phyloP scores from a whole-genome alignment of 2,888 invertebrate species.

The Eupithecia abbreviata region DNA sequence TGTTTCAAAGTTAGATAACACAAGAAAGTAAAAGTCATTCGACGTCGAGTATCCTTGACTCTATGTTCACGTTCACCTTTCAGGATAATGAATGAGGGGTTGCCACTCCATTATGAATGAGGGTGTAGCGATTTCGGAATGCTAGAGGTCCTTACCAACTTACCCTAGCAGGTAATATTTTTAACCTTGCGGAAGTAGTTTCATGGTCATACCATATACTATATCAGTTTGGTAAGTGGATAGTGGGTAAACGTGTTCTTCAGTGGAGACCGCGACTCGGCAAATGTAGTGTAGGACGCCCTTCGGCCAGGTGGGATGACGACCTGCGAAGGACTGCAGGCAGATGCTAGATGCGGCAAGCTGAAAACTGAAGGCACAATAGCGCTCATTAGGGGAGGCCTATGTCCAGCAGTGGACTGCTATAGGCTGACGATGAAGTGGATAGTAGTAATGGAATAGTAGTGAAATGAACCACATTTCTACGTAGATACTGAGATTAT shows the following conservation, averaged over 20 bases:
- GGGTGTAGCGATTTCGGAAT: slow-evolving; percentile 5
- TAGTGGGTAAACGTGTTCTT: too few relatives aligned
- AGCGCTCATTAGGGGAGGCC: too few relatives aligned
- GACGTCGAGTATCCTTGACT: slow-evolving; percentile 17
- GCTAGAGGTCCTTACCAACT: not conserved
- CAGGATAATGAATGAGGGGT: slow-evolving; percentile 16
- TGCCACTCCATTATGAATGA: slow-evolving; percentile 17
- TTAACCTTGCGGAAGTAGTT: slow-evolving; percentile 10
- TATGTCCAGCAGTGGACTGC: too few relatives aligned
- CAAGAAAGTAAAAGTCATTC: slow-evolving; percentile 7
- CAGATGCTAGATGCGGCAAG: too few relatives aligned
- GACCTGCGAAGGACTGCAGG: too few relatives aligned
- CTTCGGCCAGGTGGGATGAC: too few relatives aligned
- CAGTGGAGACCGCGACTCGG: too few relatives aligned
- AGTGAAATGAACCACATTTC: not conserved
- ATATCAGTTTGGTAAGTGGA: not conserved
- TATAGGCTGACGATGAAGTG: too few relatives aligned
- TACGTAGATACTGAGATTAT: not conserved
- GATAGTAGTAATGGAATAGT: not conserved
- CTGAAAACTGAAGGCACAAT: too few relatives aligned
- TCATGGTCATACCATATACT: not conserved
- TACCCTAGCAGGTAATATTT: slow-evolving; percentile 1
- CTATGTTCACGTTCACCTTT: slow-evolving; percentile 13
- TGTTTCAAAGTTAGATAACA: not conserved
- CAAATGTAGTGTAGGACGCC: too few relatives aligned